Evolutionary conservation across 2,797 vertebrate genomes (phyloP).

Genomic region (Florisuga fusca): DNA sequence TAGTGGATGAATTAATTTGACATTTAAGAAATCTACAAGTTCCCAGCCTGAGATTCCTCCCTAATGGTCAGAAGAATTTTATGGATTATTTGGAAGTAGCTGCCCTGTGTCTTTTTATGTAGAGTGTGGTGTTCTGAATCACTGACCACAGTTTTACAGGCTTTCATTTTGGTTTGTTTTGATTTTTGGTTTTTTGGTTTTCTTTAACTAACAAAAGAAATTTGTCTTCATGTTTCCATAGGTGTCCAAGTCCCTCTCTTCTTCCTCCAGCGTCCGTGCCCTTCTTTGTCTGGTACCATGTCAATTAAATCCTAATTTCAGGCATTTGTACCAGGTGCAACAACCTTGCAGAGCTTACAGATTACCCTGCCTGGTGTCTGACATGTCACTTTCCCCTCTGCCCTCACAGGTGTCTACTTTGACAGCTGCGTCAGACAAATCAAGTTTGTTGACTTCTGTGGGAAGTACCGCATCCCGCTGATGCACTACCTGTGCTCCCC

Average conservation of each 20-base stretch:
- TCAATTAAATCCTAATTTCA: background rate
- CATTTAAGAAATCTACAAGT: background rate
- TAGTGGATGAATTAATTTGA: background rate
- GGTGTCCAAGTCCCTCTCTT: background rate
- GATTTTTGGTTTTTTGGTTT: too few relatives aligned
- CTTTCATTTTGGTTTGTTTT: background rate
- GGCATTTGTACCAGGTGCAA: too few relatives aligned
- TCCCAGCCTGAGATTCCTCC: background rate
- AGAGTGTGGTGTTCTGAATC: background rate
- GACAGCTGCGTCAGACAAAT: slow-evolving; percentile 99
- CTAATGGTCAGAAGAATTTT: background rate
- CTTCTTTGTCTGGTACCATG: accelerated
- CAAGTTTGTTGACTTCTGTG: slow-evolving; percentile 99
- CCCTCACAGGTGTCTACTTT: slow-evolving; percentile 92
- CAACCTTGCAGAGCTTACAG: background rate
- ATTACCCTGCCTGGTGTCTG: background rate
- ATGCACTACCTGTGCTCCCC: slow-evolving; percentile 99
- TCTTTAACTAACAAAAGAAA: too few relatives aligned
- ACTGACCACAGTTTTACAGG: background rate
- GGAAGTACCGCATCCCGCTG: slow-evolving; percentile 96
- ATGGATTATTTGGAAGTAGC: background rate
- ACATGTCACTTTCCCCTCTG: background rate
- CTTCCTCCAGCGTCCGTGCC: background rate
- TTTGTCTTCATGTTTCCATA: background rate
- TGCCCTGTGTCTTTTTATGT: background rate